Evolutionary conservation across 2,888 invertebrate species (phyloP).

Genomic region (Falcaria lacertinaria): DNA sequence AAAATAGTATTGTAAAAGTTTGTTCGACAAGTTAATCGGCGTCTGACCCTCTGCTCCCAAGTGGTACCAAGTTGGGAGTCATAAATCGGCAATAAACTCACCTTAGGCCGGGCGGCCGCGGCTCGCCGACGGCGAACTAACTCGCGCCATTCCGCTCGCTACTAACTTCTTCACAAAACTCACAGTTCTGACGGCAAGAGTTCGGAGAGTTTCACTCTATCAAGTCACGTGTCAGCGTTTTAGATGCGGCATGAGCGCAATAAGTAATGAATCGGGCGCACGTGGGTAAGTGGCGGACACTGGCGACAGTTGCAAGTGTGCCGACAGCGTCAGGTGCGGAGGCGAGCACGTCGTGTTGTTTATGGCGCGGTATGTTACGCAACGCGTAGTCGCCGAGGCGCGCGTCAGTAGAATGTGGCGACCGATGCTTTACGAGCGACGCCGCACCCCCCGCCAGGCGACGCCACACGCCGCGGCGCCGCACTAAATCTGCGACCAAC

Average conservation of each 20-base stretch:
- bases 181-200: conserved; percentile 63
- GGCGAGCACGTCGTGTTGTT: conserved; percentile 70
- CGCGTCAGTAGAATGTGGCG: conserved; percentile 79
- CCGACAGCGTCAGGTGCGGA: conserved; percentile 48
- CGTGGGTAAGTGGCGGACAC: conserved; percentile 58
- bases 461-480: conserved; percentile 77
- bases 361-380: conserved; percentile 75
- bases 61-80: conserved; percentile 54
- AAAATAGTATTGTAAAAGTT: conserved; percentile 59
- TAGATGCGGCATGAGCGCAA: conserved; percentile 71
- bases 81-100: conserved; percentile 78
- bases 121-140: conserved; percentile 69
- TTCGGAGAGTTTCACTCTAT: conserved; percentile 65
- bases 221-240: conserved; percentile 76
- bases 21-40: conserved; percentile 54
- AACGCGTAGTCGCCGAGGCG: conserved; percentile 78
- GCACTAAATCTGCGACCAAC: conserved; percentile 77
- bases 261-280: conserved; percentile 68
- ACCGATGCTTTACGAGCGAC: conserved; percentile 78
- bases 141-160: conserved; percentile 68
- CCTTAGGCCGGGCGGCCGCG: conserved; percentile 71
- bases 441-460: conserved; percentile 66
- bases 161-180: conserved; percentile 71
- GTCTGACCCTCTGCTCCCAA: conserved; percentile 49
- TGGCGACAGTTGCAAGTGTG: conserved; percentile 12